These are phyloP conservation scores for Numenius phaeopus DNA, from an alignment of 2,797 vertebrate species.

Conservation along the genomic window DNA sequence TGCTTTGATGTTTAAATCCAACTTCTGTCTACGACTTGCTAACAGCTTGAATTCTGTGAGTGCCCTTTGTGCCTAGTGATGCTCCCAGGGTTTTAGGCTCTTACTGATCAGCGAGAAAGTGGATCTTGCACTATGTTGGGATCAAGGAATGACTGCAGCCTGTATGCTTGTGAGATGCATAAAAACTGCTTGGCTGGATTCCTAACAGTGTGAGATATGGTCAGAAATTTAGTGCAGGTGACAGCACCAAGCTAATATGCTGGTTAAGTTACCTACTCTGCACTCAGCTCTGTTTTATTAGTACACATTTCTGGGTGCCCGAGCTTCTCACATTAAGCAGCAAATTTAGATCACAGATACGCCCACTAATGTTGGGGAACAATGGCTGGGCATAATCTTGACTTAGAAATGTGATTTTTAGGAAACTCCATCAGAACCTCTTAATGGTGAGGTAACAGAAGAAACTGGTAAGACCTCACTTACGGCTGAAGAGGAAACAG, in stretches of 20 bases:
- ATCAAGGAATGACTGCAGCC: background rate
- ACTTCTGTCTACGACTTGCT: background rate
- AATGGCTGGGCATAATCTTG: background rate
- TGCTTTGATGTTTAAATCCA: background rate
- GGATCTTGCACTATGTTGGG: accelerated
- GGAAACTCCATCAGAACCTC: conserved; percentile 73
- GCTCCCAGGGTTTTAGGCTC: background rate
- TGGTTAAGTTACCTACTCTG: background rate
- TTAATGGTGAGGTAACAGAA: conserved; percentile 81
- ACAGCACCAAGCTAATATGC: background rate
- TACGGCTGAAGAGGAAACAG: conserved; percentile 64
- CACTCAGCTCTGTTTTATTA: background rate
- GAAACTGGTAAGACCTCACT: conserved; percentile 55
- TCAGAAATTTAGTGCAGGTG: background rate
- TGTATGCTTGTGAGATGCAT: background rate
- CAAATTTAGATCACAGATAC: background rate
- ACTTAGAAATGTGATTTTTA: background rate
- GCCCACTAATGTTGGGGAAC: background rate
- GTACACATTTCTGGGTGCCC: background rate
- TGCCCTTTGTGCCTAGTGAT: background rate
- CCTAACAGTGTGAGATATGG: background rate
- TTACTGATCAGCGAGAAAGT: background rate
- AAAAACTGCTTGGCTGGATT: background rate
- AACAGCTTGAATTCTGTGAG: background rate
- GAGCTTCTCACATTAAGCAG: background rate